A percentile compares a stretch with the other conserved stretches of the same genome.
phyloP scores from a whole-genome alignment of 2,888 invertebrate species.

The Sarcophaga carnaria region DNA sequence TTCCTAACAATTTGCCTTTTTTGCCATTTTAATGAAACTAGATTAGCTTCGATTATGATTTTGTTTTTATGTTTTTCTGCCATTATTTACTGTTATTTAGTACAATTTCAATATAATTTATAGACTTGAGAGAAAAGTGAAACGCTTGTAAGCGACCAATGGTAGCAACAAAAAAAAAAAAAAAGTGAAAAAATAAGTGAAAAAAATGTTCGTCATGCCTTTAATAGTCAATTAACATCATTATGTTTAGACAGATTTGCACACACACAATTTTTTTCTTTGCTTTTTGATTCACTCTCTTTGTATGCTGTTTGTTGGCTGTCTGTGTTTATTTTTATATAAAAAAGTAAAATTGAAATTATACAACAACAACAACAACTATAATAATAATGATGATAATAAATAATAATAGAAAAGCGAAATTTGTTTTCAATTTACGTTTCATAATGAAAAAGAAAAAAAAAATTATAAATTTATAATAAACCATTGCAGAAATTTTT shows the following conservation, averaged over 20 bases:
- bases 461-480: too few relatives aligned
- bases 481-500: too few relatives aligned
- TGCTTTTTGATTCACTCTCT: neutral
- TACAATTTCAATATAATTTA: slow-evolving; percentile 1
- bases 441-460: neutral
- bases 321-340: neutral
- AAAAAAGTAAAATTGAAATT: neutral
- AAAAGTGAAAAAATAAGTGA: slow-evolving; percentile 2
- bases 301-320: neutral
- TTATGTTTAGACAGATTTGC: slow-evolving; percentile 34
- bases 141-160: slow-evolving; percentile 4
- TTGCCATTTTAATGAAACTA: slow-evolving; percentile 51
- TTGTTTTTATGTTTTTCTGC: neutral
- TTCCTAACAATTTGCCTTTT: neutral
- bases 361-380: neutral
- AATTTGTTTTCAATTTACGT: neutral
- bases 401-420: neutral
- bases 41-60: slow-evolving; percentile 47
- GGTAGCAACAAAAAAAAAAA: neutral
- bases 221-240: slow-evolving; percentile 64
- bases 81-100: neutral
- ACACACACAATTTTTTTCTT: too few relatives aligned
- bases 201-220: slow-evolving; percentile 53
- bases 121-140: slow-evolving; percentile 37
- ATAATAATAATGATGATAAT: too few relatives aligned